phyloP scores from a whole-genome alignment of 1,140 invertebrate genomes.

The Sitodiplosis mosellana region DNA sequence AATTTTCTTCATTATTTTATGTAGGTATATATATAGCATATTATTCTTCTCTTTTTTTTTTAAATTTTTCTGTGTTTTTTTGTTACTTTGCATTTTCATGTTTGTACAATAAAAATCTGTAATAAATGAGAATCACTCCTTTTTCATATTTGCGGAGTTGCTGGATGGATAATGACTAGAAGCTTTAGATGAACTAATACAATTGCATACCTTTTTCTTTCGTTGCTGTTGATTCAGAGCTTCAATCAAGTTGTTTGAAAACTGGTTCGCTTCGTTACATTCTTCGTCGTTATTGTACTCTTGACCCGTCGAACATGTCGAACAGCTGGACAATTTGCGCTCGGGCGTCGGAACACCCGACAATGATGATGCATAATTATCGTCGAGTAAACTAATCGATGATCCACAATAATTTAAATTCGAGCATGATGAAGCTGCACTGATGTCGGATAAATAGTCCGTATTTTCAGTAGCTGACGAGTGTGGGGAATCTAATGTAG shows the following conservation, averaged over 20 bases:
- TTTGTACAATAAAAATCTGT: no score
- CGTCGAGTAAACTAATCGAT: constrained; percentile 33
- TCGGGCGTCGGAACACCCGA: constrained; percentile 25
- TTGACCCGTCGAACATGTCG: constrained; percentile 31
- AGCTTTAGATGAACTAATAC: background rate
- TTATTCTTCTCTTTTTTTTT: no score
- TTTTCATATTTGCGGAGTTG: no score
- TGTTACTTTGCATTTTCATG: no score
- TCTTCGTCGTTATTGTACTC: constrained; percentile 39
- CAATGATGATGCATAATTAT: constrained; percentile 25
- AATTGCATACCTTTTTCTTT: background rate
- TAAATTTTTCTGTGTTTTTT: no score
- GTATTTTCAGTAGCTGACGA: constrained; percentile 12
- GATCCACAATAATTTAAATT: constrained; percentile 35
- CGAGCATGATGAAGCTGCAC: constrained; percentile 42
- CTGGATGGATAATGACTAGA: no score
- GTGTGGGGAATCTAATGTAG: constrained; percentile 3
- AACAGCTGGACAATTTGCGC: constrained; percentile 42
- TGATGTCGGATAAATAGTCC: constrained; percentile 32
- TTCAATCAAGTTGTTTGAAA: background rate
- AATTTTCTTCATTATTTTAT: no score
- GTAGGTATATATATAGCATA: no score
- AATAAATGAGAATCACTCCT: no score
- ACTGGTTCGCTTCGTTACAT: no score
- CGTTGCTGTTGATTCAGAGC: background rate